Evolutionary conservation across 2,888 invertebrate species (phyloP).

Genomic region (Drosophila mercatorum): DNA sequence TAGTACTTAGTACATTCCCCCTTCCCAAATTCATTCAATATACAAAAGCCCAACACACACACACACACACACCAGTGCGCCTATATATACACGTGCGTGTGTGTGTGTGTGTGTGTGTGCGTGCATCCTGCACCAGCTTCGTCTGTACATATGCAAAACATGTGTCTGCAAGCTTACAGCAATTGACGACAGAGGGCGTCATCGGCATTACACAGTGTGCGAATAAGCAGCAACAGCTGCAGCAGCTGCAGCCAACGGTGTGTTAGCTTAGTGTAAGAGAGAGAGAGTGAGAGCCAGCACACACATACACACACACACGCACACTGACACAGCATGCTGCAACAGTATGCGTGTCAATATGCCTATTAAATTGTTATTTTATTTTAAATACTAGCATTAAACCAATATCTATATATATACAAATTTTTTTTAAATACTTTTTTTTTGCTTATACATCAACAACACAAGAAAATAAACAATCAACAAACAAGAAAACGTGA

Average conservation of each 20-base stretch:
- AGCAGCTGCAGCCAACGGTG: slow-evolving; percentile 25
- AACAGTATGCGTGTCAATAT: slow-evolving; percentile 59
- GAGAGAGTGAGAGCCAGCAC: slow-evolving; percentile 1
- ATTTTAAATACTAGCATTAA: slow-evolving; percentile 70
- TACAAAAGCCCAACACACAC: slow-evolving; percentile 38
- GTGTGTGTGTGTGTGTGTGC: slow-evolving; percentile 8
- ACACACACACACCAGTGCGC: slow-evolving; percentile 1
- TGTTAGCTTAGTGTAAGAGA: slow-evolving; percentile 44
- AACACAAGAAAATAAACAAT: slow-evolving; percentile 31
- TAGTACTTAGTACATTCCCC: slow-evolving; percentile 72
- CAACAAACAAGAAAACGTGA: slow-evolving; percentile 64
- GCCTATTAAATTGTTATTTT: slow-evolving; percentile 77
- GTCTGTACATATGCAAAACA: slow-evolving; percentile 59
- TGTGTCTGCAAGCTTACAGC: slow-evolving; percentile 4
- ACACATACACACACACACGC: slow-evolving; percentile 24
- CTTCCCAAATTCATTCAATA: slow-evolving; percentile 47
- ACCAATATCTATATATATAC: slow-evolving; percentile 25
- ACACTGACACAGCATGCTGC: slow-evolving; percentile 52
- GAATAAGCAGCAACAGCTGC: background rate
- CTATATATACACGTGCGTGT: background rate
- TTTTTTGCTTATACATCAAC: slow-evolving; percentile 48
- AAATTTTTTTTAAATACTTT: slow-evolving; percentile 30
- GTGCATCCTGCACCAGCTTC: slow-evolving; percentile 28
- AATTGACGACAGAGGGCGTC: slow-evolving; percentile 33
- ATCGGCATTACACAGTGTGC: slow-evolving; percentile 31